A percentile compares a stretch with the other conserved stretches of the same genome.
These are phyloP conservation scores for Lophius americanus DNA, from an alignment of 2,797 vertebrate species.

Conservation along the genomic window DNA sequence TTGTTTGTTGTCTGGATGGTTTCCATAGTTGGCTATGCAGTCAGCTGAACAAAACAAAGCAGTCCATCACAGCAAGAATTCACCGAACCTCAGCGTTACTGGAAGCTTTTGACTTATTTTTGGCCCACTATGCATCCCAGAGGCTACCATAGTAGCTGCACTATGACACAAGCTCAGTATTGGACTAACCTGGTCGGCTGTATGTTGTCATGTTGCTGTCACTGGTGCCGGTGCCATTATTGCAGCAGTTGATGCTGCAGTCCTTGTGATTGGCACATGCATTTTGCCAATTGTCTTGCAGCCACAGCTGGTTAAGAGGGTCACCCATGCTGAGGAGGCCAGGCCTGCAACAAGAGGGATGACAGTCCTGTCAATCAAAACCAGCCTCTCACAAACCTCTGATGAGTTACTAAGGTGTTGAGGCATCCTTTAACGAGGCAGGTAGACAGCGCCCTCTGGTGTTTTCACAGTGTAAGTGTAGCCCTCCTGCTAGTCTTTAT, in stretches of 20 bases:
- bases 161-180: slow-evolving; percentile 3
- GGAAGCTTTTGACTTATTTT: slow-evolving; percentile 5
- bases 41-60: slow-evolving; percentile 82
- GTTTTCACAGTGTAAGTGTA: slow-evolving; percentile 51
- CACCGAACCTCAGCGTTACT: slow-evolving; percentile 1
- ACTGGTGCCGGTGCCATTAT: slow-evolving; percentile 90
- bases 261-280: slow-evolving; percentile 92
- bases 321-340: slow-evolving; percentile 93
- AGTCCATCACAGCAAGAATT: slow-evolving; percentile 16
- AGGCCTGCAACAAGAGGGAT: slow-evolving; percentile 80
- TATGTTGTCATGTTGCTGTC: slow-evolving; percentile 95
- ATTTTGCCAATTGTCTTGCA: slow-evolving; percentile 94
- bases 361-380: slow-evolving; percentile 62
- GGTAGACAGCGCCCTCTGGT: slow-evolving; percentile 86
- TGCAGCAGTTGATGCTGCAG: slow-evolving; percentile 94
- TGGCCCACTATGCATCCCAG: neutral
- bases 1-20: slow-evolving; percentile 92
- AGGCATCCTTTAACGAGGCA: slow-evolving; percentile 21
- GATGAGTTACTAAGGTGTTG: neutral
- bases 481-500: slow-evolving; percentile 17
- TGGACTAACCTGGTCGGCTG: slow-evolving; percentile 90
- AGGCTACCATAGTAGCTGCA: neutral
- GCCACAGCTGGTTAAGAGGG: slow-evolving; percentile 90
- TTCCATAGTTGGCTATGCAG: slow-evolving; percentile 96
- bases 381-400: slow-evolving; percentile 14